Percentiles rank a stretch among this genome's conserved stretches.
Conservation (phyloP, 2,113 vertebrate genomes). For the Cariama cristata region DNA sequence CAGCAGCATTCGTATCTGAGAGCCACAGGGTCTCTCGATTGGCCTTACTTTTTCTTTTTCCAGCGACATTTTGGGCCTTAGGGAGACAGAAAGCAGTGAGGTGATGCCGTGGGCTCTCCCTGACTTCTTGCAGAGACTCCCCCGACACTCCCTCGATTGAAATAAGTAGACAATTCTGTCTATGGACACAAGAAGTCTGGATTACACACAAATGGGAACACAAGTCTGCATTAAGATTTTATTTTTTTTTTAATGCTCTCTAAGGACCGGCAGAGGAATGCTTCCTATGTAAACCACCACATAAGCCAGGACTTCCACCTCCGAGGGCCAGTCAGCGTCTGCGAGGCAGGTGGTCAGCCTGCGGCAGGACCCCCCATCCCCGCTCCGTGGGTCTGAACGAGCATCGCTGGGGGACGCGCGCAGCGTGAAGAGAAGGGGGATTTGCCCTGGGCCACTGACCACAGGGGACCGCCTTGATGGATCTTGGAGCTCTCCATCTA, state of each 20-base stretch:
- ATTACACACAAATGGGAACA: neutral
- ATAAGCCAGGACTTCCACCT: neutral
- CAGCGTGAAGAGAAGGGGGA: rapidly evolving
- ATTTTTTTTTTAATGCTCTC: neutral
- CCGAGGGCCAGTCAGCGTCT: neutral
- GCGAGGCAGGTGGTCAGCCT: neutral
- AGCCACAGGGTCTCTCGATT: neutral
- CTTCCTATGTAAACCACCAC: neutral
- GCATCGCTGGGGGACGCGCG: rapidly evolving
- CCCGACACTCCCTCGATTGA: rapidly evolving
- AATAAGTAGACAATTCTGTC: neutral
- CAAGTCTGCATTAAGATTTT: neutral
- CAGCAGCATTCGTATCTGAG: neutral
- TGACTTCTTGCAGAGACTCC: neutral
- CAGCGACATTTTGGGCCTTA: neutral
- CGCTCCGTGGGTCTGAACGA: neutral
- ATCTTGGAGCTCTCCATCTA: neutral
- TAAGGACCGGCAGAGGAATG: neutral
- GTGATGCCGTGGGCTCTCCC: neutral
- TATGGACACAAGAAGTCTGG: neutral
- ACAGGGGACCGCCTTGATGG: neutral
- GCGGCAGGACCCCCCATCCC: rapidly evolving
- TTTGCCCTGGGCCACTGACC: neutral
- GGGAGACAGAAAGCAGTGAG: neutral
- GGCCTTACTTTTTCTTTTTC: neutral